A percentile compares a stretch with the other conserved stretches of the same genome.
Evolutionary conservation across 92 coral and sea anemone species (phyloP).

Genomic region (Parazoanthus atlanticus): DNA sequence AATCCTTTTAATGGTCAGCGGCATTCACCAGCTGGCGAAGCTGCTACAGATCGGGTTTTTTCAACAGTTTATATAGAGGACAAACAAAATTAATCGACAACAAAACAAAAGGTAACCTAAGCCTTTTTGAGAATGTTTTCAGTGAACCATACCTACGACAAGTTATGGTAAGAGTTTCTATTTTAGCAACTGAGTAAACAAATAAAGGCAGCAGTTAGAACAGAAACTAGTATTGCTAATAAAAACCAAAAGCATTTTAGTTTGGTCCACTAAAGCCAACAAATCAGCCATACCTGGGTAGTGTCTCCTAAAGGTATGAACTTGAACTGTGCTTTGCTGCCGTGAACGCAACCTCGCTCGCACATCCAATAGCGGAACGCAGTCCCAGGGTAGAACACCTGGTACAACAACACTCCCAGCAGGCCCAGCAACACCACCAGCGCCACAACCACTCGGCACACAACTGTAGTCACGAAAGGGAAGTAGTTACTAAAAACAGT

Average conservation of each 20-base stretch:
- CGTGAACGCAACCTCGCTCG: constrained; percentile 62
- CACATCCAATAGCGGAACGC: constrained; percentile 79
- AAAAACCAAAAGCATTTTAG: background rate
- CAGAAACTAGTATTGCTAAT: background rate
- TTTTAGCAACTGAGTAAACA: too few species aligned
- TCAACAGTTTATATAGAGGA: too few species aligned
- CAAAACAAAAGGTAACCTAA: too few species aligned
- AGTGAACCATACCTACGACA: too few species aligned
- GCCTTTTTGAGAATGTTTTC: too few species aligned
- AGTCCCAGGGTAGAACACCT: constrained; percentile 79
- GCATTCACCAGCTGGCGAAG: too few species aligned
- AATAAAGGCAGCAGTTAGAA: background rate
- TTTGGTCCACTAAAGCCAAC: background rate
- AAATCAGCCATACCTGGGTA: constrained; percentile 34
- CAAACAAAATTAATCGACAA: too few species aligned
- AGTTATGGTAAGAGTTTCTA: too few species aligned
- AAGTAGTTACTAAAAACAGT: background rate
- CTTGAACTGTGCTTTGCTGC: constrained; percentile 49
- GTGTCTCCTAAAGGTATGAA: constrained; percentile 38
- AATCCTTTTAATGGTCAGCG: too few species aligned
- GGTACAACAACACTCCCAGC: constrained; percentile 60
- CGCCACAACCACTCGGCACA: constrained; percentile 48
- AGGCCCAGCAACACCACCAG: constrained; percentile 57
- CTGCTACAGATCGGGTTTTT: too few species aligned
- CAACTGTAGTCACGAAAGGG: constrained; percentile 35